Evolutionary conservation across 2,888 invertebrate species (phyloP).

Genomic region (Lutraria lutraria): DNA sequence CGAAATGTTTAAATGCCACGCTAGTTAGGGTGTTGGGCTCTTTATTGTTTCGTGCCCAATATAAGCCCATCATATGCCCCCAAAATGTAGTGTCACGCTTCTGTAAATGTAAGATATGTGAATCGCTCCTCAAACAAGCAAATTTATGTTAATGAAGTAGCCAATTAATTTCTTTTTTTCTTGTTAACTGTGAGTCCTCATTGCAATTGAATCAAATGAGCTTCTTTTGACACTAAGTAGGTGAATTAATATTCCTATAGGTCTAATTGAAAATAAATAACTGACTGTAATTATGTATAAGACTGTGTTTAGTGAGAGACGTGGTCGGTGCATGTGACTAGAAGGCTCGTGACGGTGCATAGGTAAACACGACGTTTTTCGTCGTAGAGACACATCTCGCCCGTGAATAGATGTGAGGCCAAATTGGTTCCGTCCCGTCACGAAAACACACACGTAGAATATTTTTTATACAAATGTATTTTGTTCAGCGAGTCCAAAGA

Average conservation of each 20-base stretch:
- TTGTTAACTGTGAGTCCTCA: slow-evolving; percentile 65
- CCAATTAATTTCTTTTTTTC: slow-evolving; percentile 69
- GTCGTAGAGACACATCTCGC: background rate
- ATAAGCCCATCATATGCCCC: background rate
- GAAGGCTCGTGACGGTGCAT: slow-evolving; percentile 43
- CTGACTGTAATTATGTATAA: slow-evolving; percentile 55
- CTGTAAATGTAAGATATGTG: slow-evolving; percentile 40
- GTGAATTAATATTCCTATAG: slow-evolving; percentile 64
- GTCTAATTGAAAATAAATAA: slow-evolving; percentile 58
- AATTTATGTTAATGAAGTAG: slow-evolving; percentile 62
- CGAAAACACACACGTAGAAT: too few species aligned
- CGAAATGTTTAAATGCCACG: background rate
- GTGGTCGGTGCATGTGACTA: slow-evolving; percentile 29
- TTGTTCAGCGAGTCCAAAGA: too few species aligned
- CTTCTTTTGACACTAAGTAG: slow-evolving; percentile 68
- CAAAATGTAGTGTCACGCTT: slow-evolving; percentile 50
- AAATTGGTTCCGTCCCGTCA: background rate
- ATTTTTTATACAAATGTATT: too few species aligned
- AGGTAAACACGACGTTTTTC: background rate
- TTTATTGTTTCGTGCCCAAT: background rate
- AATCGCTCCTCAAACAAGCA: slow-evolving; percentile 34
- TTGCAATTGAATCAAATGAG: slow-evolving; percentile 70
- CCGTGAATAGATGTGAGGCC: background rate
- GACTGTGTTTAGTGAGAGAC: slow-evolving; percentile 24
- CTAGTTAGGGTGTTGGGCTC: background rate